Percentiles rank a stretch among this genome's conserved stretches.
Conservation (phyloP, 2,797 vertebrate species). For the Champsocephalus esox region DNA sequence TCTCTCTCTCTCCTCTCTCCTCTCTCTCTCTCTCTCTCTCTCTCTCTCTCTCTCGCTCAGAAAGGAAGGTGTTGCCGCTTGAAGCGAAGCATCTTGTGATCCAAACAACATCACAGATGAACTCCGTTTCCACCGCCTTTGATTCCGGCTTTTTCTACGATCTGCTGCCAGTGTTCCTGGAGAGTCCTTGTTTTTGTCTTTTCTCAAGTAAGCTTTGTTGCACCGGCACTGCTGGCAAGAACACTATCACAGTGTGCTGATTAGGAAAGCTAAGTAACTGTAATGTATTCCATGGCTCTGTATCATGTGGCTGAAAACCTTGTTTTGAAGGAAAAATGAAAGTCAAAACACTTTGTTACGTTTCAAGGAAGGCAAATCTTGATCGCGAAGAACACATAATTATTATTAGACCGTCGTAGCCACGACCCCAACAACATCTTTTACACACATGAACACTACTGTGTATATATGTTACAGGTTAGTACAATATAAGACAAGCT, state of each 20-base stretch:
- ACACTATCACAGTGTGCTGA: slow-evolving; percentile 7
- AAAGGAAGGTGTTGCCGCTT: slow-evolving; percentile 44
- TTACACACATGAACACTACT: too few relatives aligned
- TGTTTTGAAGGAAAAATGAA: neutral
- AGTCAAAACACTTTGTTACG: too few relatives aligned
- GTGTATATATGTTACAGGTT: too few relatives aligned
- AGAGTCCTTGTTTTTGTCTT: slow-evolving; percentile 20
- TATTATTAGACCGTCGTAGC: too few relatives aligned
- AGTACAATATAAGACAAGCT: too few relatives aligned
- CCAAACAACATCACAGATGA: slow-evolving; percentile 69
- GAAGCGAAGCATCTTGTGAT: slow-evolving; percentile 68
- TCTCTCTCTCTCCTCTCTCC: neutral
- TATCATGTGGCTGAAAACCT: neutral
- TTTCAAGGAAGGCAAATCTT: too few relatives aligned
- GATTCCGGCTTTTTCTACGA: slow-evolving; percentile 60
- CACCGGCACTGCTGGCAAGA: slow-evolving; percentile 34
- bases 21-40: neutral
- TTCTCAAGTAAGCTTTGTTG: slow-evolving; percentile 35
- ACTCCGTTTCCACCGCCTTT: slow-evolving; percentile 65
- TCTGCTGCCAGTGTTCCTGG: slow-evolving; percentile 58
- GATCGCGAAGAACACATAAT: too few relatives aligned
- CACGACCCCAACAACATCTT: too few relatives aligned
- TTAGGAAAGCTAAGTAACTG: slow-evolving; percentile 14
- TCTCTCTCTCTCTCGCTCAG: neutral
- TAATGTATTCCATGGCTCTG: slow-evolving; percentile 26